Percentiles rank a stretch among this genome's conserved stretches.
Conservation (phyloP, 2,888 invertebrate genomes). For the Sympetrum striolatum region DNA sequence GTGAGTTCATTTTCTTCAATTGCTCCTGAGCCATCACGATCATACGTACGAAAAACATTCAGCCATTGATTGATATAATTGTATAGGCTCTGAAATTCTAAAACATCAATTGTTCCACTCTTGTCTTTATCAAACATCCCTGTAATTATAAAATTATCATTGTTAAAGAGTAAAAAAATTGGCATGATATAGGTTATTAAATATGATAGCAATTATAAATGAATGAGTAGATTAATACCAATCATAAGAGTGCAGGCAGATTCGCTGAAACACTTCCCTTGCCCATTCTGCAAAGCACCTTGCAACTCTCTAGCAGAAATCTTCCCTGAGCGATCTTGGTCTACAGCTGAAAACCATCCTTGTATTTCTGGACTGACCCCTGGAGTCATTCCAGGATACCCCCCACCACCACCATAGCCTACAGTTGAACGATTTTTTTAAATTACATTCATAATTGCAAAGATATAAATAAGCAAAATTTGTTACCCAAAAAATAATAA, state of each 20-base stretch:
- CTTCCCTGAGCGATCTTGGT: conserved; percentile 81
- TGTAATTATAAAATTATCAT: conserved; percentile 56
- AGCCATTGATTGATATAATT: conserved; percentile 91
- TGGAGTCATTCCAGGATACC: conserved; percentile 21
- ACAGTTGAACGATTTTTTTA: neutral
- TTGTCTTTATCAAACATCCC: conserved; percentile 89
- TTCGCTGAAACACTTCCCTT: conserved; percentile 83
- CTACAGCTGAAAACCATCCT: conserved; percentile 85
- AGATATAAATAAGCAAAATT: no score
- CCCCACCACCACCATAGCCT: conserved; percentile 43
- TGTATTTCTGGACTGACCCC: conserved; percentile 74
- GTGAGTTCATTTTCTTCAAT: conserved; percentile 82
- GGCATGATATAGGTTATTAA: no score
- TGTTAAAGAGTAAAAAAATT: no score
- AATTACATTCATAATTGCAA: neutral
- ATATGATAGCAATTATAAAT: neutral
- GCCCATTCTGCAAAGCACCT: conserved; percentile 82
- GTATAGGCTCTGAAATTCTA: conserved; percentile 86
- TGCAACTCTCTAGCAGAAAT: conserved; percentile 80
- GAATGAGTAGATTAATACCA: conserved; percentile 59
- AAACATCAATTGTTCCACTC: conserved; percentile 81
- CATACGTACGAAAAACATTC: conserved; percentile 82
- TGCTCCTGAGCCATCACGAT: conserved; percentile 82
- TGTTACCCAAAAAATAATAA: neutral
- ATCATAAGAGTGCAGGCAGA: conserved; percentile 88